These are phyloP conservation scores for Platichthys stellatus DNA, from an alignment of 2,113 vertebrate genomes.

Conservation along the genomic window DNA sequence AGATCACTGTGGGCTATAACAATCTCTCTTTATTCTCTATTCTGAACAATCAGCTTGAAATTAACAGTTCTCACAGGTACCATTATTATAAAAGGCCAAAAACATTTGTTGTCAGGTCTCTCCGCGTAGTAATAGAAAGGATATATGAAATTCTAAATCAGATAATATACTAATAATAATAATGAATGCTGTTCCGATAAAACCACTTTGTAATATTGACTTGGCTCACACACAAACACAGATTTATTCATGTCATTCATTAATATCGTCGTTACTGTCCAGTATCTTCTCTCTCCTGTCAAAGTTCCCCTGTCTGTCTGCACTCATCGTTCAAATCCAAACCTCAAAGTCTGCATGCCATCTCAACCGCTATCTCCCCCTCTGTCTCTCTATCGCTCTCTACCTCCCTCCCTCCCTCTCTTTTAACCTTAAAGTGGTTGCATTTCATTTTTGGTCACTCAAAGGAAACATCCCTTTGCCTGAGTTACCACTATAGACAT, in stretches of 20 bases:
- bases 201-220: constrained; percentile 66
- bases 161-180: constrained; percentile 73
- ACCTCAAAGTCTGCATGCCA: constrained; percentile 17
- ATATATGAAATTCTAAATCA: constrained; percentile 80
- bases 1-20: constrained; percentile 73
- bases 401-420: constrained; percentile 1
- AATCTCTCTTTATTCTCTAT: constrained; percentile 81
- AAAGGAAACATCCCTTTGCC: constrained; percentile 69
- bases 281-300: constrained; percentile 54
- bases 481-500: constrained; percentile 68
- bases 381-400: constrained; percentile 13
- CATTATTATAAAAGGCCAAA: constrained; percentile 77
- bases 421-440: constrained; percentile 69
- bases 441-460: constrained; percentile 74
- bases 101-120: constrained; percentile 60
- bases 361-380: constrained; percentile 19
- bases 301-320: constrained; percentile 33
- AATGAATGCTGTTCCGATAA: constrained; percentile 71
- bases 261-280: constrained; percentile 60
- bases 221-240: constrained; percentile 72
- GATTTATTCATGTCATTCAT: constrained; percentile 66
- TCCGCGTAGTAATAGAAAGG: constrained; percentile 77
- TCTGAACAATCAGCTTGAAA: constrained; percentile 78
- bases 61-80: constrained; percentile 77
- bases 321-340: constrained; percentile 36